phyloP scores from a whole-genome alignment of 2,888 invertebrate genomes.

The Caenorhabditis panamensis region DNA sequence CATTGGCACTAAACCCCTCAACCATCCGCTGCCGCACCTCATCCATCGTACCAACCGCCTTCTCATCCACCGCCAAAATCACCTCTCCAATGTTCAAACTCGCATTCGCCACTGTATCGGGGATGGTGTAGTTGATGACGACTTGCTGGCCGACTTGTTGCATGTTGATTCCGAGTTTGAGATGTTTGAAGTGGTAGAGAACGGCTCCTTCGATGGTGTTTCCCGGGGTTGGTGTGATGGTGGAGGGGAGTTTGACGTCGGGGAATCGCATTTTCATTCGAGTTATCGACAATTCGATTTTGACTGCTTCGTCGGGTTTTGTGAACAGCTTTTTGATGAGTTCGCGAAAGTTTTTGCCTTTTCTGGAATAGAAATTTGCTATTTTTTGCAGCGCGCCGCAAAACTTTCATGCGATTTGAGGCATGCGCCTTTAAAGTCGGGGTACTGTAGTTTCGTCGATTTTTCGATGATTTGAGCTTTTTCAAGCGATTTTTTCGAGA shows the following conservation, averaged over 20 bases:
- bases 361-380: too few relatives aligned
- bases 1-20: conserved; percentile 13
- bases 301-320: background rate
- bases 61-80: conserved; percentile 31
- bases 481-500: too few relatives aligned
- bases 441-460: too few relatives aligned
- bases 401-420: too few relatives aligned
- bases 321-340: background rate
- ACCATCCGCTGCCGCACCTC: conserved; percentile 8
- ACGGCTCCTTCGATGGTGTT: conserved; percentile 5
- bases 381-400: too few relatives aligned
- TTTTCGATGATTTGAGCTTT: too few relatives aligned
- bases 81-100: conserved; percentile 42
- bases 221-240: background rate
- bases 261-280: background rate
- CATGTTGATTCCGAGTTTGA: conserved; percentile 41
- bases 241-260: background rate
- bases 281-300: background rate
- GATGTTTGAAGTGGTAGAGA: conserved; percentile 32
- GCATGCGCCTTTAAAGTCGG: too few relatives aligned
- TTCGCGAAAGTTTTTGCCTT: background rate
- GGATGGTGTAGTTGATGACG: conserved; percentile 41
- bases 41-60: background rate
- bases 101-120: conserved; percentile 22
- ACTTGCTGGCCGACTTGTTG: conserved; percentile 6